A percentile compares a stretch with the other conserved stretches of the same genome.
These are phyloP conservation scores for Peromyscus polionotus DNA, from an alignment of 2,113 vertebrate genomes.

Conservation along the genomic window DNA sequence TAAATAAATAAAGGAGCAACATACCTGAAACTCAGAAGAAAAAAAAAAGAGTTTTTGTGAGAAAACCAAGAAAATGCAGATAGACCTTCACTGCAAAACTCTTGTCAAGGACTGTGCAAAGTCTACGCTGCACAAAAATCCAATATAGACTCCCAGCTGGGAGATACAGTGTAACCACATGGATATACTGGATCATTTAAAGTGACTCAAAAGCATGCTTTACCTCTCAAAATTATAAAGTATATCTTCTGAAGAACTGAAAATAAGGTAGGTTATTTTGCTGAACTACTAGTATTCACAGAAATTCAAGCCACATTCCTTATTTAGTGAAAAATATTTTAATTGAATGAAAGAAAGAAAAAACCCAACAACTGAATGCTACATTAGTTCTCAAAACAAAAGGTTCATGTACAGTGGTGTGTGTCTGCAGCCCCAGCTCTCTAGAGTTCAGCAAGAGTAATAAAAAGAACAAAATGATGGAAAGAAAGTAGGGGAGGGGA, in stretches of 20 bases:
- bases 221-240: constrained; percentile 37
- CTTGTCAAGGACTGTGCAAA: constrained; percentile 44
- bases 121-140: constrained; percentile 18
- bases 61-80: background rate
- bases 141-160: constrained; percentile 1
- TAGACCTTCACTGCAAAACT: background rate
- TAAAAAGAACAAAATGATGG: background rate
- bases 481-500: too few species aligned
- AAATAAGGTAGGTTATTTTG: constrained; percentile 45
- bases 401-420: background rate
- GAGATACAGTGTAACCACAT: constrained; percentile 19
- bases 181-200: background rate
- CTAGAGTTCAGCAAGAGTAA: background rate
- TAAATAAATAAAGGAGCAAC: background rate
- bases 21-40: background rate
- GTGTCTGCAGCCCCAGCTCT: background rate
- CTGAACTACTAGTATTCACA: constrained; percentile 41
- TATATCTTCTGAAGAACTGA: constrained; percentile 14
- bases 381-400: background rate
- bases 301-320: constrained; percentile 2
- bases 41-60: background rate
- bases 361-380: background rate
- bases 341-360: background rate
- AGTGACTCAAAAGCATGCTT: constrained; percentile 24
- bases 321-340: constrained; percentile 52